These are phyloP conservation scores for Fulmarus glacialis DNA, from an alignment of 2,113 vertebrate species.

Conservation along the genomic window DNA sequence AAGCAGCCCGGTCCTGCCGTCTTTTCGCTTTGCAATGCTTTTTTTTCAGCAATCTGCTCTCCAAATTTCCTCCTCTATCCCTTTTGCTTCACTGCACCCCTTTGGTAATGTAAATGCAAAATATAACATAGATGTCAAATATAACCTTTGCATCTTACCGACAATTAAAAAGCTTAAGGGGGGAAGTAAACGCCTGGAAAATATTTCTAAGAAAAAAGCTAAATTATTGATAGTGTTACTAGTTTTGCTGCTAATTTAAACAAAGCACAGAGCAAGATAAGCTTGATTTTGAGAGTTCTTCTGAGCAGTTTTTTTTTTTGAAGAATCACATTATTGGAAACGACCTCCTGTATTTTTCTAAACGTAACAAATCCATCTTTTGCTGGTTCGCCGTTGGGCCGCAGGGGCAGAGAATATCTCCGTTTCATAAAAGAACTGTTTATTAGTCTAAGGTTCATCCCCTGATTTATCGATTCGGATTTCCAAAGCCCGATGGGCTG, in stretches of 20 bases:
- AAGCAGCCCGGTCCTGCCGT: background rate
- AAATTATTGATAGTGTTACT: fast-evolving
- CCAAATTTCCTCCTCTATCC: background rate
- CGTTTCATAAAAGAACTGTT: constrained; percentile 9
- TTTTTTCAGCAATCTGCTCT: background rate
- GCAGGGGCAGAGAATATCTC: background rate
- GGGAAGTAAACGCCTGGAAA: background rate
- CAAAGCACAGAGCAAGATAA: fast-evolving
- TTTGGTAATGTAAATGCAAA: background rate
- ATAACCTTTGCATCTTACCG: background rate
- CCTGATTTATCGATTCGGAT: constrained; percentile 67
- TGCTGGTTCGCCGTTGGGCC: background rate
- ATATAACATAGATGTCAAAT: background rate
- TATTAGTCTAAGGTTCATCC: constrained; percentile 36
- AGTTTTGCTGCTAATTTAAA: background rate
- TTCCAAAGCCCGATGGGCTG: constrained; percentile 11
- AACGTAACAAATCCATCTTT: background rate
- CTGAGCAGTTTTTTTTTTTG: background rate
- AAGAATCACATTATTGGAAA: background rate
- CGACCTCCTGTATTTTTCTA: background rate
- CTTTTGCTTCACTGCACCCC: background rate
- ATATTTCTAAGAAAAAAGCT: background rate
- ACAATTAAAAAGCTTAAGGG: background rate
- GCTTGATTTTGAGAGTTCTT: background rate
- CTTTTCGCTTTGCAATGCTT: background rate